Evolutionary conservation across 2,113 vertebrate species (phyloP), one percentile per base, ranked within the genome.

Genomic region (Beaufortia kweichowensis): DNA sequence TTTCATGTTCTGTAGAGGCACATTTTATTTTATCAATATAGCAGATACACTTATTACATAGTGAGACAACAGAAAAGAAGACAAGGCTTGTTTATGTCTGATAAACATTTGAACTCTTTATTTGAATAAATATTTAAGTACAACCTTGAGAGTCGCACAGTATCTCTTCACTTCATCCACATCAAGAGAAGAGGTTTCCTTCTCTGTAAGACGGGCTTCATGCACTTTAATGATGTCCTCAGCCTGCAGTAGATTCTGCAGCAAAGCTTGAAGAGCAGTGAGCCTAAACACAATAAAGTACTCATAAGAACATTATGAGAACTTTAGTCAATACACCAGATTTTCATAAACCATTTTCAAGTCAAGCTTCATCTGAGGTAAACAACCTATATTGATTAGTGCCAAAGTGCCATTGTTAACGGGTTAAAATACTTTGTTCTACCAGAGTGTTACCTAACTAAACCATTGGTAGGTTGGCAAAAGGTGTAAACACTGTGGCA

Each of bases 141-240:
- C 78, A n/a, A 99, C 97, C 94, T 95, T 98, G 7, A 99, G 90
- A 14, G 88, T 90, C 75, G 77, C 88, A 23, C 92, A 90, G 66
- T 98, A 95, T 61, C 90, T 92, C 66, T 96, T 95, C 74, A 96
- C 84, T 83, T 97, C 96, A 71, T 91, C 88, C 39, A 89, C 86
- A 77, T 98, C 95, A 83, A 98, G 88, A 70, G 92, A 95, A 76
- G 95, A 88, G 0, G 96, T 99, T 75, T 98, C 96, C 71, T 97
- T 97, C 86, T 99, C 97, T 0, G 95, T 97, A 8, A 99, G 91
- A n/a, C 95, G 91, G 43, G 95, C 93, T 88, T 99, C 97, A 0
- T 95, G 91, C 69, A 96, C 95, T 89, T 96, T 96, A 19, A 99
- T 83, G 75, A 95, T 88, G 75, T 99, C 97, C 82, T 99, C 96